A percentile compares a stretch with the other conserved stretches of the same genome.
Conservation (phyloP, 2,797 vertebrate genomes). For the Lithobates sylvaticus region DNA sequence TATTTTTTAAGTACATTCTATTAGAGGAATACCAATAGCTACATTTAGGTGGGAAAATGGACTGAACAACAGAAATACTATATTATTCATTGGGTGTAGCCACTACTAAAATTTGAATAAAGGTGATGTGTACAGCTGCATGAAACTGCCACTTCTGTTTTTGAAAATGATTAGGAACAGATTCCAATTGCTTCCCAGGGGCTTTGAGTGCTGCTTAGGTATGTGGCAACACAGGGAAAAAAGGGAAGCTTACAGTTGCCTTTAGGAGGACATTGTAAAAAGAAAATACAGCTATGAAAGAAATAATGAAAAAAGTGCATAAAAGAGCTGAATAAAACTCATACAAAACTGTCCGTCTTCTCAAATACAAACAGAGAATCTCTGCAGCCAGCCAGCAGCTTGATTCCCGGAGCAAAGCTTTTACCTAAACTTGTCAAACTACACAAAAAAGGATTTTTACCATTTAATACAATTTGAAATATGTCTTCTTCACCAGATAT, state of each 20-base stretch:
- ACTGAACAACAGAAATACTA: no score
- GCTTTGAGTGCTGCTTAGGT: no score
- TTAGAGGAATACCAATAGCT: no score
- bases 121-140: no score
- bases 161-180: no score
- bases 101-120: no score
- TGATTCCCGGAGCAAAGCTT: not conserved
- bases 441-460: not conserved
- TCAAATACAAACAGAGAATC: not conserved
- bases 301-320: not conserved
- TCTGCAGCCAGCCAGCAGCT: not conserved
- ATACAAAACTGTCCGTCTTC: not conserved
- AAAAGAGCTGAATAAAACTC: not conserved
- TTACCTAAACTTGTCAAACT: constrained; percentile 26
- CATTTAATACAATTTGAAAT: constrained; percentile 26
- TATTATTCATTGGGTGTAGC: no score
- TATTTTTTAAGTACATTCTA: no score
- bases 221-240: no score
- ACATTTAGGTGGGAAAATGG: no score
- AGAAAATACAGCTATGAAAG: not conserved
- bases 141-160: no score
- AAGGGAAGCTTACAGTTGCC: not conserved
- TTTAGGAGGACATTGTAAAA: not conserved
- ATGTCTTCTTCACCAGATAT: constrained; percentile 2
- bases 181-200: no score